Base-by-base conservation (phyloP, 1,140 invertebrate genomes). In the Drosophila ficusphila region DNA sequence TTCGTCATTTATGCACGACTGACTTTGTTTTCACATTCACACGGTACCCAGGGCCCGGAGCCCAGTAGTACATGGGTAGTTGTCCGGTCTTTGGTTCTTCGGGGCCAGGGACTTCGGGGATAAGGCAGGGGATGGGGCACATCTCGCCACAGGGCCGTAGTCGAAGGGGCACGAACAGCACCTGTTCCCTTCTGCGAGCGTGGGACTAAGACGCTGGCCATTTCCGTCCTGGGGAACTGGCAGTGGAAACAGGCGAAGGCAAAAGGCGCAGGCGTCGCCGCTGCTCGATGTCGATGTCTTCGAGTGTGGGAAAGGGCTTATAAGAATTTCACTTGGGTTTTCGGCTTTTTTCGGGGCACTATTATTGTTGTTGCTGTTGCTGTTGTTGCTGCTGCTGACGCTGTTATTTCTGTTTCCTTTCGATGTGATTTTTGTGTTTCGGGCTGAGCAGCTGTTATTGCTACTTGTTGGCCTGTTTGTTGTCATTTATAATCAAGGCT, bases 21-120 rank as follows among this genome's bases (percentile, higher is more conserved):
- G 82, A 88, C 82, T 88, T 88, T 88, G 82, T 88, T 88, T 88
- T 81, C 61, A 88, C 82, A 89, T 88, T 88, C 82, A 88, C 82
- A 88, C 82, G 82, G 82, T 88, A 79, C 76, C 79, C 82, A 64
- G 42, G 65, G 78, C 36, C 62, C 69, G 64, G 57, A 75, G 76
- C 76, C 79, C 76, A 83, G 77, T 88, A 77, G 77, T 62, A 72
- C 61, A 75, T 67, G 46, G 49, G 72, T 69, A 68, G 76, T 71
- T 79, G 76, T 73, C 76, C 69, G 65, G 77, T 60, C 51, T 34
- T 19, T 21, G 56, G 65, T 70, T 70, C 56, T 67, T 12, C 23
- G 23, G 12, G 49, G 67, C 41, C 57, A 16, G 33, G 61, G 74
- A 39, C 38, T 39, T 46, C 2, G 29, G 36, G 14, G n/a, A 19